Conservation (phyloP, 2,888 invertebrate genomes). For the Odiellus spinosus region DNA sequence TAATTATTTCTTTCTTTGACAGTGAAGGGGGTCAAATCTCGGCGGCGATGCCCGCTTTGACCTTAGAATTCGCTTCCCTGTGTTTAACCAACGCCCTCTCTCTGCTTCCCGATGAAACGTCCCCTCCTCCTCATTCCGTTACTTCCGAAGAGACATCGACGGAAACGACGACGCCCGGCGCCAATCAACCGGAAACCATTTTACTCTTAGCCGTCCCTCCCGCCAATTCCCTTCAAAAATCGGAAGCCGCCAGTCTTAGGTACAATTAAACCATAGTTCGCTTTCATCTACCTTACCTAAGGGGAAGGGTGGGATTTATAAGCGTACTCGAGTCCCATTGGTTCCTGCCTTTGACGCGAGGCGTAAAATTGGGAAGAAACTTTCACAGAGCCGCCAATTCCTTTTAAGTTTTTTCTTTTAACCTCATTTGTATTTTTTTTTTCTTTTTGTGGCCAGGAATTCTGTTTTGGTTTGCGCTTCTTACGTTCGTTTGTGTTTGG, state of each 20-base stretch:
- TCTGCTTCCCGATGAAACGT: constrained; percentile 42
- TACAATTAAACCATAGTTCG: constrained; percentile 8
- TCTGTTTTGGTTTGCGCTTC: constrained; percentile 59
- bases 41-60: constrained; percentile 69
- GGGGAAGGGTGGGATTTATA: no score
- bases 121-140: background rate
- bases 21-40: constrained; percentile 29
- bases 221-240: constrained; percentile 28
- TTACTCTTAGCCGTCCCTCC: constrained; percentile 18
- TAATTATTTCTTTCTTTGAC: no score
- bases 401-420: background rate
- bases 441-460: constrained; percentile 32
- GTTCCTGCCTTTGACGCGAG: no score
- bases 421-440: background rate
- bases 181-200: background rate
- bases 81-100: constrained; percentile 70
- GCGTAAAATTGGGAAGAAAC: no score
- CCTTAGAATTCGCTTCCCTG: constrained; percentile 72
- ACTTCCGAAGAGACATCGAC: background rate
- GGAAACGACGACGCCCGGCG: background rate
- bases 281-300: no score
- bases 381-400: background rate
- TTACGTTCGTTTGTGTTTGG: constrained; percentile 66
- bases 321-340: no score
- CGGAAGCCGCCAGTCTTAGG: constrained; percentile 29